These are phyloP conservation scores for Coronaproctus castanopsis DNA, from an alignment of 2,888 invertebrate species.

Conservation along the genomic window DNA sequence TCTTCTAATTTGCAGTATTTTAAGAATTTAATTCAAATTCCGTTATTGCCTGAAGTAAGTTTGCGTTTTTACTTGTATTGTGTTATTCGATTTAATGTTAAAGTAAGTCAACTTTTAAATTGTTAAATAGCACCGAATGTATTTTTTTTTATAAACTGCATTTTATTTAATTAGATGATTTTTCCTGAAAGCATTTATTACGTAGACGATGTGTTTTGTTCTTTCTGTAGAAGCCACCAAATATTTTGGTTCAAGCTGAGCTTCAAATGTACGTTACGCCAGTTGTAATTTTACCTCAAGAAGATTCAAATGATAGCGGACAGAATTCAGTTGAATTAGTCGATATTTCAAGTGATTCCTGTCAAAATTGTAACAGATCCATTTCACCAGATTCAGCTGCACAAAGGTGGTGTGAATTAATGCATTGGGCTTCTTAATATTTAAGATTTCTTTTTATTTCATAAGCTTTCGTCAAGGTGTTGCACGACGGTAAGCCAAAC, in stretches of 20 bases:
- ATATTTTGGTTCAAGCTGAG: constrained; percentile 81
- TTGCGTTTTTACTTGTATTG: constrained; percentile 4
- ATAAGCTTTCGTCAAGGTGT: no score
- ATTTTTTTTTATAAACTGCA: constrained; percentile 9
- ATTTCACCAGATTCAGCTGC: constrained; percentile 31
- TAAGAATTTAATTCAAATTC: constrained; percentile 81
- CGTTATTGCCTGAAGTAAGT: constrained; percentile 63
- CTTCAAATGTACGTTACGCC: constrained; percentile 85
- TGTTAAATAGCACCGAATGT: neutral
- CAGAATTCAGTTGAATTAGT: constrained; percentile 26
- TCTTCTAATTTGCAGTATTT: constrained; percentile 92
- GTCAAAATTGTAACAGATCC: constrained; percentile 25
- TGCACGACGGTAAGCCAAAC: no score
- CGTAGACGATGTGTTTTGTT: neutral
- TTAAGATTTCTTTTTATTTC: no score
- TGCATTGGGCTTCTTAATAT: no score
- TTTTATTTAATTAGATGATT: no score
- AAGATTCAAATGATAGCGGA: constrained; percentile 39
- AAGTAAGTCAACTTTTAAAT: no score
- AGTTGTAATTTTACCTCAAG: constrained; percentile 61
- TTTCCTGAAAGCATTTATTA: no score
- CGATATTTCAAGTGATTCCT: constrained; percentile 21
- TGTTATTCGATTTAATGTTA: constrained; percentile 6
- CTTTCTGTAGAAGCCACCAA: constrained; percentile 54
- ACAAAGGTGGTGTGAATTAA: constrained; percentile 29